phyloP scores from a whole-genome alignment of 2,113 vertebrate genomes.

The human region GRCh38 chrX:112784001-112784500 shows the following conservation, averaged over 20 bases:
- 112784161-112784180: neutral
- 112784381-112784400: neutral
- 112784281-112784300: neutral
- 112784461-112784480: neutral
- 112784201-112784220: neutral
- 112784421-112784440: neutral
- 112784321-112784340: neutral
- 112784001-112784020: neutral
- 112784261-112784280: neutral
- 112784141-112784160: constrained; percentile 1
- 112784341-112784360: neutral
- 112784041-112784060: neutral
- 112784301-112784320: neutral
- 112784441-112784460: neutral
- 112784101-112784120: neutral
- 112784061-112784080: neutral
- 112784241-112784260: neutral
- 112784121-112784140: constrained; percentile 47
- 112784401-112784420: neutral
- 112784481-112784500: neutral
- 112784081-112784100: neutral
- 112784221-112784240: neutral
- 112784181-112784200: neutral
- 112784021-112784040: constrained; percentile 1
- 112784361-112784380: neutral